Percentiles rank a stretch among this genome's conserved stretches.
Conservation (phyloP, 2,888 invertebrate species). For the Diarsia rubi region DNA sequence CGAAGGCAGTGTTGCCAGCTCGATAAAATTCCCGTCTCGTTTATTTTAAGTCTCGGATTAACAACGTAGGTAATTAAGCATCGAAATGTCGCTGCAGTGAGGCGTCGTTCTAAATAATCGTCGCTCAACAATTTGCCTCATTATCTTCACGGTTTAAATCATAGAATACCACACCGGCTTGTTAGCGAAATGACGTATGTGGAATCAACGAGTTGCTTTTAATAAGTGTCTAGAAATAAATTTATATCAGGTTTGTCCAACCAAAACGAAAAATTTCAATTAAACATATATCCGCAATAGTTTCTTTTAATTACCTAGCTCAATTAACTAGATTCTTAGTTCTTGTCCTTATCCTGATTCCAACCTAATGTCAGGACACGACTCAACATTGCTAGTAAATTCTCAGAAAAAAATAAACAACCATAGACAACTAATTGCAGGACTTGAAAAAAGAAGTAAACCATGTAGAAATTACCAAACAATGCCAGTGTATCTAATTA, state of each 20-base stretch:
- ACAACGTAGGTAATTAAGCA: slow-evolving; percentile 86
- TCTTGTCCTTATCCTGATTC: slow-evolving; percentile 34
- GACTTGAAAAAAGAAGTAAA: slow-evolving; percentile 31
- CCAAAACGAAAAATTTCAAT: background rate
- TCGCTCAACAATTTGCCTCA: slow-evolving; percentile 68
- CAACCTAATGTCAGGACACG: slow-evolving; percentile 33
- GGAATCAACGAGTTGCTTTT: slow-evolving; percentile 10
- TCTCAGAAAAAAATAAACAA: slow-evolving; percentile 9
- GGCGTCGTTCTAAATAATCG: slow-evolving; percentile 84
- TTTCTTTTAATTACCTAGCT: slow-evolving; percentile 2
- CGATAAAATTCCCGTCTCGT: slow-evolving; percentile 81
- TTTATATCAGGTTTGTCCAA: background rate
- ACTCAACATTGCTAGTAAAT: slow-evolving; percentile 8
- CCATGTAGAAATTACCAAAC: slow-evolving; percentile 62
- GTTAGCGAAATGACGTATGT: slow-evolving; percentile 10
- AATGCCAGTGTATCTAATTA: slow-evolving; percentile 58
- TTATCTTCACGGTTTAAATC: slow-evolving; percentile 66
- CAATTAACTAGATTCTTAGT: slow-evolving; percentile 30
- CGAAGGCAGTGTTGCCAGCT: slow-evolving; percentile 59
- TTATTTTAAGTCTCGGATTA: slow-evolving; percentile 84
- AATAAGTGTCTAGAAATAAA: slow-evolving; percentile 12
- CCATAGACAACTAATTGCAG: slow-evolving; percentile 28
- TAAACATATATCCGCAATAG: background rate
- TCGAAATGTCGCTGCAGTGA: slow-evolving; percentile 82
- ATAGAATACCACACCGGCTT: slow-evolving; percentile 58